phyloP scores from a whole-genome alignment of 2,113 vertebrate genomes.

The Brienomyrus longianalis region DNA sequence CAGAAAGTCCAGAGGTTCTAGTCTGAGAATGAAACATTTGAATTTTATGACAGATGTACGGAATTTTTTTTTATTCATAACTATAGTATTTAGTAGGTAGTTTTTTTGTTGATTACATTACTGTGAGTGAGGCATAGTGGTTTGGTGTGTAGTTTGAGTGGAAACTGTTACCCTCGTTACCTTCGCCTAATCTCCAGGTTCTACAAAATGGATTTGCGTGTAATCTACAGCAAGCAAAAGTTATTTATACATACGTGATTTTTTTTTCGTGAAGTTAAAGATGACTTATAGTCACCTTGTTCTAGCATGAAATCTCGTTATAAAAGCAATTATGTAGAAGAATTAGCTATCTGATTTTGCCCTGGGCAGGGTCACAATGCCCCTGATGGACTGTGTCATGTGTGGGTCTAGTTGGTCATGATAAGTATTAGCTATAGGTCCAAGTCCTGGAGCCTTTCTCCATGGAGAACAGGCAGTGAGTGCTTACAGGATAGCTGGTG shows the following conservation, averaged over 20 bases:
- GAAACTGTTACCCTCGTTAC: not conserved
- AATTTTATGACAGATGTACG: not conserved
- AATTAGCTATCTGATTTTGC: not conserved
- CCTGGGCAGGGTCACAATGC: not conserved
- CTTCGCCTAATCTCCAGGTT: not conserved
- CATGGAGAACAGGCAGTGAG: not conserved
- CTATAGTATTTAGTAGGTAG: not conserved
- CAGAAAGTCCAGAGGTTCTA: not conserved
- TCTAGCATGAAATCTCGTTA: not conserved
- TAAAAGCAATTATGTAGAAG: not conserved
- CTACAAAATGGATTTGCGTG: not conserved
- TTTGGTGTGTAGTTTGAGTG: not conserved
- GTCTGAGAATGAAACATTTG: not conserved
- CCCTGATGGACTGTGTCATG: not conserved
- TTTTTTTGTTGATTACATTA: not conserved
- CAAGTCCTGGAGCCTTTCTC: not conserved
- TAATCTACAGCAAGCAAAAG: not conserved
- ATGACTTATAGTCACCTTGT: not conserved
- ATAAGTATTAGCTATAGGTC: not conserved
- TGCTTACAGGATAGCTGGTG: not conserved
- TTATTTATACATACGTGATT: not conserved
- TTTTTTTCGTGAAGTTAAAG: not conserved
- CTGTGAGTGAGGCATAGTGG: not conserved
- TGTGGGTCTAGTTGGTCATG: not conserved
- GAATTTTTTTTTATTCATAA: not conserved